Base-by-base conservation (phyloP, 2,113 vertebrate genomes). In the Myotis brandtii region DNA sequence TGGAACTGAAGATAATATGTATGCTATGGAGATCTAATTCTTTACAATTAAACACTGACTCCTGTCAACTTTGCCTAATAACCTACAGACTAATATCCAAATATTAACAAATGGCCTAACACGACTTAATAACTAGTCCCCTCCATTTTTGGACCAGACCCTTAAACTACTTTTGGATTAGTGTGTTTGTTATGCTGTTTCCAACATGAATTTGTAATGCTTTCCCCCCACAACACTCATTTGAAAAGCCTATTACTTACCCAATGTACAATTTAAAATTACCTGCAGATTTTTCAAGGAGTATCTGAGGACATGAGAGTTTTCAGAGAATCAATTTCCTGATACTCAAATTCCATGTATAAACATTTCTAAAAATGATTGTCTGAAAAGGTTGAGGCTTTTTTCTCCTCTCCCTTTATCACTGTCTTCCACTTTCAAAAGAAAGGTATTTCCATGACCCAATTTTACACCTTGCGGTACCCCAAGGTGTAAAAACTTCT, bases 311-410 rank as follows among this genome's bases (percentile, higher is more conserved):
- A 37, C 50, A 87, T 27, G 7, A 93, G 7, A 93, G 16, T 83
- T 92, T 92, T 79, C 48, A 75, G 77, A 92, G 67, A 81, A 72
- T 30, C n/a, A 86, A 27, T 81, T 83, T 85, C 37, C 37, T 70
- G 50, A 83, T 56, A 73, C 37, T 80, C 43, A 80, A 76, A 20
- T 46, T 27, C n/a, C 34, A 64, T 2, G 34, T 9, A 54, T 1
- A 27, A 54, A 6, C n/a, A 75, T 64, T 87, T 93, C 37, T 64
- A 59, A 91, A 94, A 80, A 25, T 84, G 52, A 82, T 69, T 20
- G 8, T 40, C 48, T 75, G 11, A 32, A 32, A 70, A 75, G 20
- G 64, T 3, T 8, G 48, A 72, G 70, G 69, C 6, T 69, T 30
- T 34, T 89, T 34, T 7, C 43, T 14, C 48, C 11, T 50, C 9